These are phyloP conservation scores for Zosterops pallidus DNA, from an alignment of 2,113 vertebrate species.

Conservation along the genomic window DNA sequence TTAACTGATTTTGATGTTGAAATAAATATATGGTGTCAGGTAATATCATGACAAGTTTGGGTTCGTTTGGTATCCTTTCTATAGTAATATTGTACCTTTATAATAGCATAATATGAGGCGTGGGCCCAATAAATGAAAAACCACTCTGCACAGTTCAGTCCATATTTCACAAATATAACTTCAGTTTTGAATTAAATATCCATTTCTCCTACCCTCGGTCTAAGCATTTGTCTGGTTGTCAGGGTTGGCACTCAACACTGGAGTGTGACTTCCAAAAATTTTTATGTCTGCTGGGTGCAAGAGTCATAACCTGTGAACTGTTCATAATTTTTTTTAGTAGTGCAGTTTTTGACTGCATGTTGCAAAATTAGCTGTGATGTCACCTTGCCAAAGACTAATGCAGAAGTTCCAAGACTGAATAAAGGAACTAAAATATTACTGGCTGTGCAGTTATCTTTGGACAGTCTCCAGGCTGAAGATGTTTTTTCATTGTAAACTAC, in stretches of 20 bases:
- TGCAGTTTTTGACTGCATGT: background rate
- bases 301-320: constrained; percentile 8
- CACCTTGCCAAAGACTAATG: constrained; percentile 41
- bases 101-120: background rate
- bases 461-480: constrained; percentile 44
- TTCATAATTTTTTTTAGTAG: background rate
- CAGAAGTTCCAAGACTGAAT: constrained; percentile 36
- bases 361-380: constrained; percentile 32
- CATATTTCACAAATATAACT: background rate
- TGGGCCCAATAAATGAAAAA: background rate
- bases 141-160: background rate
- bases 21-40: background rate
- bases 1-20: background rate
- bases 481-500: constrained; percentile 60
- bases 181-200: background rate
- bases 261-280: background rate
- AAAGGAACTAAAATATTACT: constrained; percentile 61
- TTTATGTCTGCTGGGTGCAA: background rate
- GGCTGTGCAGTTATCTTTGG: constrained; percentile 56
- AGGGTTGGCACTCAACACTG: background rate
- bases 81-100: background rate
- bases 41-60: background rate
- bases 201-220: background rate
- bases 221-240: background rate
- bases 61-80: background rate